Base-by-base conservation (phyloP, 2,888 invertebrate species). In the Tetragonisca angustula region DNA sequence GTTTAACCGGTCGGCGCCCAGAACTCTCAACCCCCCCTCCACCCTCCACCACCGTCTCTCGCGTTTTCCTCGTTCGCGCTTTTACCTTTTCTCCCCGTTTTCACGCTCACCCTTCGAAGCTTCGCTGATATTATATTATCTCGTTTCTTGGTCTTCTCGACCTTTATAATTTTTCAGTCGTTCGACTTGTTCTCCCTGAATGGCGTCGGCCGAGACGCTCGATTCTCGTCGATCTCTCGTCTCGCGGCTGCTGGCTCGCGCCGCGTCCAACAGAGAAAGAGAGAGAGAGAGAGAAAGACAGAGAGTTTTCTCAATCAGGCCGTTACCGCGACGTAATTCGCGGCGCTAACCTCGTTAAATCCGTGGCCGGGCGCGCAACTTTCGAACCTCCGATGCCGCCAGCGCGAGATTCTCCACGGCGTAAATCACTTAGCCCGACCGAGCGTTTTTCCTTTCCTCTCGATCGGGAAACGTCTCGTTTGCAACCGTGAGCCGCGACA, bases 111-210 rank as follows among this genome's bases (percentile, higher is more conserved):
- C 83, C 77, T 67, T 86, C 85, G 76, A 75, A 72, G 75, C 81
- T 43, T 76, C 87, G 91, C 90, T 91, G 91, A 93, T 94, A 94
- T 94, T 93, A 92, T 93, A 94, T 94, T 94, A 94, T 92, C 93
- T 91, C 91, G 90, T 92, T 93, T 93, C 91, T 91, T 90, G 92
- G 90, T 90, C 43, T 43, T 43, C 11, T 9, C 92, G 91, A 89
- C 91, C 91, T 93, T 93, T 91, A 92, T 93, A 91, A 92, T 93
- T 93, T 93, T 92, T 90, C 91, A 89, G 88, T 86, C 85, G 83
- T 76, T 85, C 81, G 72, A 84, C 78, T 81, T 67, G 73, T 78
- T 71, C 74, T 5, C 32, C 67, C 56, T 59, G 15, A 69, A 69
- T 13, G 54, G n/a, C 54, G 32, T 17, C 49, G 21, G 54, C 49